Conservation (phyloP, 2,797 vertebrate species). For the Crypturellus tataupa region DNA sequence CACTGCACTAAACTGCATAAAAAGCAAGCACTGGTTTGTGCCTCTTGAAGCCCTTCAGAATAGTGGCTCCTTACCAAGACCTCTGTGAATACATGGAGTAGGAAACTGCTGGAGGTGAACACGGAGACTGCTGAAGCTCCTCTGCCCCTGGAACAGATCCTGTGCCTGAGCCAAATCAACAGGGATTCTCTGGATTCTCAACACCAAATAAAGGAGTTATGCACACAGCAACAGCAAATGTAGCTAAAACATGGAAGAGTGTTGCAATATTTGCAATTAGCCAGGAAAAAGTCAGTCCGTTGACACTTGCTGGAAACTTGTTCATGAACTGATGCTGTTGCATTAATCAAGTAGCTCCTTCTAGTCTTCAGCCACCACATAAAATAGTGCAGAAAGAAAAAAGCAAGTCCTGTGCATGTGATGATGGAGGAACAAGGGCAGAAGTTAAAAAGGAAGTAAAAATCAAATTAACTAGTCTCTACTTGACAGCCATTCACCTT, state of each 20-base stretch:
- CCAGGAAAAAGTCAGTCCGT: background rate
- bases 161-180: background rate
- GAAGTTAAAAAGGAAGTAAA: background rate
- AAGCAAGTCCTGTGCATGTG: background rate
- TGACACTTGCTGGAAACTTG: background rate
- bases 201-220: background rate
- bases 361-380: background rate
- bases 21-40: background rate
- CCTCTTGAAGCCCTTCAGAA: background rate
- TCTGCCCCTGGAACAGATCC: fast-evolving
- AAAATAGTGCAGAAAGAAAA: background rate
- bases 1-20: background rate
- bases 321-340: background rate
- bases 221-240: background rate
- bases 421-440: background rate
- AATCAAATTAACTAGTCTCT: background rate
- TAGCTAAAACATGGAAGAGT: background rate
- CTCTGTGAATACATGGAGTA: background rate
- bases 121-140: background rate
- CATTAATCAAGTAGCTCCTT: background rate
- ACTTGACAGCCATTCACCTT: background rate
- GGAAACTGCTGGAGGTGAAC: background rate
- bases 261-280: slow-evolving; percentile 20
- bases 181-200: background rate
- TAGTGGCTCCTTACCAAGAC: background rate